These are phyloP conservation scores for Clitarchus hookeri DNA, from an alignment of 2,888 invertebrate genomes.

Conservation along the genomic window DNA sequence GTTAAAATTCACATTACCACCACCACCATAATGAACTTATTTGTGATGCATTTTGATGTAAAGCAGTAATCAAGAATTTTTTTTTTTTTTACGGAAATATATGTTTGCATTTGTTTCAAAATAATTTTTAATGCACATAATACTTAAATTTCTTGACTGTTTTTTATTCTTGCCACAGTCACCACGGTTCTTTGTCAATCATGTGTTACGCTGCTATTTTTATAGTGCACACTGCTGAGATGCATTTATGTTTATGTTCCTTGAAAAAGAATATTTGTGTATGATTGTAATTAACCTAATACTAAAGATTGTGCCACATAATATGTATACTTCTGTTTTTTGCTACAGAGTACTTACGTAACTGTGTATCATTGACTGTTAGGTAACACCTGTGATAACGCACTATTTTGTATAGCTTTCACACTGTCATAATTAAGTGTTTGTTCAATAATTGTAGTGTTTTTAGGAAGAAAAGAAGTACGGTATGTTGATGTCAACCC, in stretches of 20 bases:
- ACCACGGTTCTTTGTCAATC: no score
- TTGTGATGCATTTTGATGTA: no score
- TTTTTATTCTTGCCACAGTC: no score
- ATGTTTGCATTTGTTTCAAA: no score
- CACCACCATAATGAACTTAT: neutral
- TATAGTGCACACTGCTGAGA: neutral
- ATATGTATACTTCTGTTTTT: neutral
- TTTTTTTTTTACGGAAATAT: no score
- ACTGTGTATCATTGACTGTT: neutral
- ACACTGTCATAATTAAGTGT: neutral
- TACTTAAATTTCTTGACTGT: no score
- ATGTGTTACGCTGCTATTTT: no score
- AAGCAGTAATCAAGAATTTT: no score
- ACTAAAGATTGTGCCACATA: neutral
- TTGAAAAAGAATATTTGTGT: neutral
- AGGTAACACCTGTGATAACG: neutral
- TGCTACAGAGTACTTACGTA: neutral
- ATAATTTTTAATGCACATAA: no score
- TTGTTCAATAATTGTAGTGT: neutral
- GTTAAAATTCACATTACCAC: neutral
- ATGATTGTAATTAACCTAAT: neutral
- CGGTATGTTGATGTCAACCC: neutral
- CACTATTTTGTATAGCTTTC: neutral
- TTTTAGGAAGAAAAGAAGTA: neutral
- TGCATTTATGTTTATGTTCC: neutral